Percentiles rank a stretch among this genome's conserved stretches.
Conservation (phyloP, 2,113 vertebrate species). For the Callospermophilus lateralis region DNA sequence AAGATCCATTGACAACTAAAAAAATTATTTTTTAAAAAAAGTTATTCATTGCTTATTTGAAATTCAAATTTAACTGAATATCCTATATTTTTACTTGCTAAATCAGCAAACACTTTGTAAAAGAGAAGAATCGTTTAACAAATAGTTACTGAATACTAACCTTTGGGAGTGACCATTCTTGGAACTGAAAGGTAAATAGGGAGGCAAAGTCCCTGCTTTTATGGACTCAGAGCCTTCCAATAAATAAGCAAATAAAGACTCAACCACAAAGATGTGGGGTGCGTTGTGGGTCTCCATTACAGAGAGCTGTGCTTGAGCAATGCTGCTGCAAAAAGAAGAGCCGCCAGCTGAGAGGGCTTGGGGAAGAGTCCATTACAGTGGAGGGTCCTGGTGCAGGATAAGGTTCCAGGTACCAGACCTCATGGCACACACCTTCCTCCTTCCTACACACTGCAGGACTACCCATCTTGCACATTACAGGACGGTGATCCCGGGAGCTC, state of each 20-base stretch:
- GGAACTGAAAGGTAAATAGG: not conserved
- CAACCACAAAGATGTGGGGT: not conserved
- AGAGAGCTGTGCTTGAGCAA: not conserved
- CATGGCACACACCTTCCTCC: not conserved
- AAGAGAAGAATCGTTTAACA: slow-evolving; percentile 20
- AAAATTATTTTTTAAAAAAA: not conserved
- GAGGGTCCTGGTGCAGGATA: not conserved
- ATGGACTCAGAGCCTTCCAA: not conserved
- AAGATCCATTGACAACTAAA: too few species aligned
- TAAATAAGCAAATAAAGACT: slow-evolving; percentile 29
- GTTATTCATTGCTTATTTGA: not conserved
- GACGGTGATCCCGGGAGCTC: not conserved
- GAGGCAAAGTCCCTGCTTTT: not conserved
- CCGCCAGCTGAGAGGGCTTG: not conserved
- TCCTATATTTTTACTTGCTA: slow-evolving; percentile 18
- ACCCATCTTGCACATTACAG: not conserved
- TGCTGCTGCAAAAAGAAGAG: not conserved
- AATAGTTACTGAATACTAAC: not conserved
- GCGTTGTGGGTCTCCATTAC: not conserved
- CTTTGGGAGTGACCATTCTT: not conserved
- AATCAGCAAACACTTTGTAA: not conserved
- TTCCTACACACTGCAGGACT: not conserved
- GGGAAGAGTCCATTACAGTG: not conserved
- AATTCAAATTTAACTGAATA: slow-evolving; percentile 38
- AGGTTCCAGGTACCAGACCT: not conserved